Conservation (phyloP, 2,797 vertebrate species). For the Sebastes wilsoni region DNA sequence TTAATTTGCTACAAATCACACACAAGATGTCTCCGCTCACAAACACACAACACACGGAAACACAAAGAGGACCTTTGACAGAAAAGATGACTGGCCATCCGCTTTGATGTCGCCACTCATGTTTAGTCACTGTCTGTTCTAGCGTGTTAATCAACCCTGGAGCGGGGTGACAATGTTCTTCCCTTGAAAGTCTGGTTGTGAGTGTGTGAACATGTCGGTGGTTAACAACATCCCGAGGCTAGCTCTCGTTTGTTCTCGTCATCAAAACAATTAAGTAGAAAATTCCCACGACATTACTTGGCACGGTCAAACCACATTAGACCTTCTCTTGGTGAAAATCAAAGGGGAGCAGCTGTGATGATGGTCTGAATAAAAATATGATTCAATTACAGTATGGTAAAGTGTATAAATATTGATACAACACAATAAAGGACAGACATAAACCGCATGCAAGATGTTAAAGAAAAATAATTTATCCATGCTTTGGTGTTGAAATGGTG, state of each 20-base stretch:
- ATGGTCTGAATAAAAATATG: slow-evolving; percentile 9
- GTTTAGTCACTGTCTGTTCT: slow-evolving; percentile 66
- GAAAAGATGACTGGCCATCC: slow-evolving; percentile 48
- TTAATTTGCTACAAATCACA: not conserved
- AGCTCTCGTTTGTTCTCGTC: slow-evolving; percentile 56
- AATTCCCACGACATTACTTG: slow-evolving; percentile 46
- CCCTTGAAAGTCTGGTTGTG: slow-evolving; percentile 44
- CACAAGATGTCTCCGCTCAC: slow-evolving; percentile 8
- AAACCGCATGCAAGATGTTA: not conserved
- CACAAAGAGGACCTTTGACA: slow-evolving; percentile 50
- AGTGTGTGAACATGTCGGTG: slow-evolving; percentile 42
- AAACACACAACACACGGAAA: slow-evolving; percentile 12
- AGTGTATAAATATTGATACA: slow-evolving; percentile 14
- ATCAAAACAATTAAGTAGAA: slow-evolving; percentile 64
- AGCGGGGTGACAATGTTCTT: slow-evolving; percentile 53
- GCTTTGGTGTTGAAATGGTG: slow-evolving; percentile 7
- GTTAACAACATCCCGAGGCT: slow-evolving; percentile 52
- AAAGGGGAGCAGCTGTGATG: slow-evolving; percentile 10
- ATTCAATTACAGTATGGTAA: slow-evolving; percentile 9
- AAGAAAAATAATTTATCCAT: not conserved
- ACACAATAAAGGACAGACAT: slow-evolving; percentile 5
- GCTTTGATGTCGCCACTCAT: slow-evolving; percentile 71
- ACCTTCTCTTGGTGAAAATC: slow-evolving; percentile 16
- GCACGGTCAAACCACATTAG: slow-evolving; percentile 42
- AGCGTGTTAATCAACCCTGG: slow-evolving; percentile 56